A percentile compares a stretch with the other conserved stretches of the same genome.
These are phyloP conservation scores for Agonopterix arenella DNA, from an alignment of 2,888 invertebrate genomes.

Conservation along the genomic window DNA sequence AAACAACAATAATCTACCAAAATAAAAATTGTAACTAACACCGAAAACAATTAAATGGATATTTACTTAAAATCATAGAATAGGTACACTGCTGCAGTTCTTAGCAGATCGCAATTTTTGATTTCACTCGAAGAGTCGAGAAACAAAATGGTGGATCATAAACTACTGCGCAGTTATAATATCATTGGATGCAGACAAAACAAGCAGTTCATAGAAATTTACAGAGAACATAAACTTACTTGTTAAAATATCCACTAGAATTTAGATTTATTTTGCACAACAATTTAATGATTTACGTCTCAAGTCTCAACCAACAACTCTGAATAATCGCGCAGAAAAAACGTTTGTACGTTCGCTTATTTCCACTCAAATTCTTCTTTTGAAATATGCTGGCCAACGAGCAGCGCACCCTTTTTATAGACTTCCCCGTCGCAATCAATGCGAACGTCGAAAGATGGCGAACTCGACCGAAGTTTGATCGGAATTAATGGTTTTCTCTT, in stretches of 20 bases:
- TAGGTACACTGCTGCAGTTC: no score
- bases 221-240: slow-evolving; percentile 13
- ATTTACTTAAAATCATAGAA: no score
- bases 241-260: slow-evolving; percentile 37
- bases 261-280: slow-evolving; percentile 15
- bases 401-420: slow-evolving; percentile 30
- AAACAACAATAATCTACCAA: no score
- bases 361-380: slow-evolving; percentile 28
- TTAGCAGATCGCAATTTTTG: no score
- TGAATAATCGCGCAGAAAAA: slow-evolving; percentile 9
- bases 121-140: no score
- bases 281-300: no score
- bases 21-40: no score
- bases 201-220: no score
- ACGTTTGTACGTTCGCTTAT: slow-evolving; percentile 19
- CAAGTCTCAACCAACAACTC: slow-evolving; percentile 21
- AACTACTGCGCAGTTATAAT: no score
- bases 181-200: no score
- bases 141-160: no score
- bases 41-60: no score
- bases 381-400: slow-evolving; percentile 26
- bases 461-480: slow-evolving; percentile 21
- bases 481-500: slow-evolving; percentile 24
- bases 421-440: slow-evolving; percentile 20
- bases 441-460: slow-evolving; percentile 18